These are phyloP conservation scores for Corvus hawaiiensis DNA, from an alignment of 2,113 vertebrate genomes.

Conservation along the genomic window DNA sequence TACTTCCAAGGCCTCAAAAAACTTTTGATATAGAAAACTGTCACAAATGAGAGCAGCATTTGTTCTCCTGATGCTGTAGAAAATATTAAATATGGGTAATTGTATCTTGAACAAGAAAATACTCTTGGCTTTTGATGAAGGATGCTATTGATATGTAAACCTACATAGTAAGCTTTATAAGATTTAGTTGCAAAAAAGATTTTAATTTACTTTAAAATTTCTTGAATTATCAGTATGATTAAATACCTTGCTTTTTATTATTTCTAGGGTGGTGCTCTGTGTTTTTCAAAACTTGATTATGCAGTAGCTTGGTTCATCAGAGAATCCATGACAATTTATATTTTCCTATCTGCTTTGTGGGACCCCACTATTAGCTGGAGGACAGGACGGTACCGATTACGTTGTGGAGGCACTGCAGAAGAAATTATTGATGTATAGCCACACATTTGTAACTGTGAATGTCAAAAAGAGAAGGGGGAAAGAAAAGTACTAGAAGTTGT, in stretches of 20 bases:
- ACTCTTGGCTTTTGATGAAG: not conserved
- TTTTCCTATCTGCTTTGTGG: constrained; percentile 97
- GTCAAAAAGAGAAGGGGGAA: constrained; percentile 21
- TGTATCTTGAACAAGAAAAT: not conserved
- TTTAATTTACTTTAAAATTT: not conserved
- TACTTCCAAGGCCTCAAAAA: not conserved
- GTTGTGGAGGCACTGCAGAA: constrained; percentile 95
- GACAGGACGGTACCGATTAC: constrained; percentile 91
- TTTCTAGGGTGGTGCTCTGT: constrained; percentile 81
- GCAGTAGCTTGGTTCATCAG: constrained; percentile 98
- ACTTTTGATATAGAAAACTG: not conserved
- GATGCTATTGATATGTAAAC: not conserved
- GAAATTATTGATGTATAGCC: constrained; percentile 93
- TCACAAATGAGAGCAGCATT: not conserved
- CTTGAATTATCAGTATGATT: not conserved
- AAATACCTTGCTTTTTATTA: not conserved
- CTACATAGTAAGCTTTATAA: not conserved
- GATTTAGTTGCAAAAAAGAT: not conserved
- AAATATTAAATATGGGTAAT: not conserved
- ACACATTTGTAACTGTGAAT: constrained; percentile 67
- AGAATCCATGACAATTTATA: constrained; percentile 97
- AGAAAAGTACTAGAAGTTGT: constrained; percentile 79
- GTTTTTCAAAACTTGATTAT: constrained; percentile 97
- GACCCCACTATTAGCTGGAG: constrained; percentile 99
- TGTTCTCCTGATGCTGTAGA: not conserved